A percentile compares a stretch with the other conserved stretches of the same genome.
These are phyloP conservation scores for Lathamus discolor DNA, from an alignment of 2,113 vertebrate species.

Conservation along the genomic window DNA sequence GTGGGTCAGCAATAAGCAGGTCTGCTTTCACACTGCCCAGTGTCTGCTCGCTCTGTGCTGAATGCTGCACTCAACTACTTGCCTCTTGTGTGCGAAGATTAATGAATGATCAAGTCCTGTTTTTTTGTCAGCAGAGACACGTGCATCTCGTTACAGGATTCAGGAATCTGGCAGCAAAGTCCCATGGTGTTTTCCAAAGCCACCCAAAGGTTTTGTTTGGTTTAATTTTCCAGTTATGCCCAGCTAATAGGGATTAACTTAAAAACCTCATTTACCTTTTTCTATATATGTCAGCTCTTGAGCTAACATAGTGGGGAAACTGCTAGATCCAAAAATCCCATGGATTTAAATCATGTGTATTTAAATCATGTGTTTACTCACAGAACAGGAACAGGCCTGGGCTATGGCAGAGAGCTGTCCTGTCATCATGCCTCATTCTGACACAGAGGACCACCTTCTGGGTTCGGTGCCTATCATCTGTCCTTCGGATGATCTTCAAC, in stretches of 20 bases:
- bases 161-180: neutral
- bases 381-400: neutral
- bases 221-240: conserved; percentile 54
- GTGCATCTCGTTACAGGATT: conserved; percentile 38
- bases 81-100: neutral
- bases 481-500: neutral
- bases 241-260: conserved; percentile 62
- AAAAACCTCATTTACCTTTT: conserved; percentile 39
- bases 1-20: neutral
- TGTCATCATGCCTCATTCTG: neutral
- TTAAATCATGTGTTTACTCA: conserved; percentile 5
- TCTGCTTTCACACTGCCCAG: neutral
- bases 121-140: neutral
- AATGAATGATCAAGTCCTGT: neutral
- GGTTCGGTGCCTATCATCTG: neutral
- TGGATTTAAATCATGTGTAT: neutral
- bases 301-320: neutral
- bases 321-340: neutral
- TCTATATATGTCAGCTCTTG: neutral
- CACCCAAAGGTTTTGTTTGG: conserved; percentile 35
- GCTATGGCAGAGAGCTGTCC: neutral
- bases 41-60: neutral
- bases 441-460: neutral
- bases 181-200: conserved; percentile 47
- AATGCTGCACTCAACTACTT: fast-evolving